Evolutionary conservation across 2,113 vertebrate species (phyloP).

Genomic region (Anseranas semipalmata): DNA sequence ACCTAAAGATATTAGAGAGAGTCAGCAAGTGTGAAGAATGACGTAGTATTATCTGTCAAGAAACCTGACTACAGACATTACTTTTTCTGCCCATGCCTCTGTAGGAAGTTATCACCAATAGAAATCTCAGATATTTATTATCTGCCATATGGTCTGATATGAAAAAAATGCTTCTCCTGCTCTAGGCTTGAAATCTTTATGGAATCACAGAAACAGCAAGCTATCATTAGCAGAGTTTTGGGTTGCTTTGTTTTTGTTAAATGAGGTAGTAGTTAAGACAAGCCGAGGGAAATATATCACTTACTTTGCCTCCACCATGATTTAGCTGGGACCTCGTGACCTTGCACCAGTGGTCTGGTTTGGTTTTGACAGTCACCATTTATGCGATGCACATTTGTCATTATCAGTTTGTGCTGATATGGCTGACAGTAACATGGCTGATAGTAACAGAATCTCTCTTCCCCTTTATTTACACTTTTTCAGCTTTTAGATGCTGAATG

Average conservation of each 20-base stretch:
- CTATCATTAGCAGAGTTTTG: neutral
- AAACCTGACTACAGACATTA: neutral
- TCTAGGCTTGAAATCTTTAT: neutral
- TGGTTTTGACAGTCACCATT: neutral
- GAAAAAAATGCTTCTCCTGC: neutral
- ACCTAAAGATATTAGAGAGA: neutral
- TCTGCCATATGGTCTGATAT: neutral
- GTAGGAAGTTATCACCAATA: neutral
- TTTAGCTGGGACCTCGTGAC: neutral
- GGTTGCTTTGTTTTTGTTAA: neutral
- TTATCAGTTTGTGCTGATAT: neutral
- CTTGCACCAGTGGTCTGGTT: neutral
- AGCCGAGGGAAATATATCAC: neutral
- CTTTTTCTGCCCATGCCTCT: conserved; percentile 8
- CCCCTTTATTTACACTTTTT: neutral
- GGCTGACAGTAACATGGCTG: neutral
- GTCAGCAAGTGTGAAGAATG: neutral
- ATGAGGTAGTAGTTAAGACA: neutral
- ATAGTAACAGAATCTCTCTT: neutral
- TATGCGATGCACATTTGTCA: neutral
- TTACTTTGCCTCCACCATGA: neutral
- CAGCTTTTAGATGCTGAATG: neutral
- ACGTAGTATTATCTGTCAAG: neutral
- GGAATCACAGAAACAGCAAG: neutral
- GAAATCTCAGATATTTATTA: conserved; percentile 7